phyloP scores from a whole-genome alignment of 2,797 vertebrate genomes.

The Ctenosaura bakeri region DNA sequence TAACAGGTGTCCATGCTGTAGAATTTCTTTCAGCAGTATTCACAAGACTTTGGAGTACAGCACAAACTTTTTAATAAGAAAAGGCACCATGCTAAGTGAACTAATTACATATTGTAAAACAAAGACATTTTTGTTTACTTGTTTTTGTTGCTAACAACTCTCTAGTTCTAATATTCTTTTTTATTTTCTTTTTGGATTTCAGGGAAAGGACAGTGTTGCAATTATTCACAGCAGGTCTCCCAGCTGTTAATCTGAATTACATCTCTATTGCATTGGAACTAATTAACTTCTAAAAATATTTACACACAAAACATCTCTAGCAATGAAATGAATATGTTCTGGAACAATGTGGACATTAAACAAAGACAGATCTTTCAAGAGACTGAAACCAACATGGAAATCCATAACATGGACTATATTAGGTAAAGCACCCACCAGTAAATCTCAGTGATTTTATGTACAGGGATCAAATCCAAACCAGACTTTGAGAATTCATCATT shows the following conservation, averaged over 20 bases:
- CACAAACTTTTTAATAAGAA: conserved; percentile 28
- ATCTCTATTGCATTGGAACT: conserved; percentile 33
- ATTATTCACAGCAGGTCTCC: conserved; percentile 24
- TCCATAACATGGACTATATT: conserved; percentile 17
- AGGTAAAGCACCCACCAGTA: conserved; percentile 27
- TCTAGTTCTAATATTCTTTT: neutral
- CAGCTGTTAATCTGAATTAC: conserved; percentile 4
- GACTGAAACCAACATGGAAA: conserved; percentile 36
- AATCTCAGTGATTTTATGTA: conserved; percentile 37
- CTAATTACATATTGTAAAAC: neutral
- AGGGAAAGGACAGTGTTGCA: conserved; percentile 26
- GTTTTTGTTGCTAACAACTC: conserved; percentile 1
- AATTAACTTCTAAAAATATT: conserved; percentile 47
- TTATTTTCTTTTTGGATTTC: neutral
- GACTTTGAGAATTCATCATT: conserved; percentile 27
- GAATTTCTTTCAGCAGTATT: neutral
- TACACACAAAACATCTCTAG: conserved; percentile 32
- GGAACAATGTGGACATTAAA: conserved; percentile 32
- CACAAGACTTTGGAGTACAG: neutral
- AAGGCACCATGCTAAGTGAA: neutral
- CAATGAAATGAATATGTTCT: conserved; percentile 22
- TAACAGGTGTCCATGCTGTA: neutral
- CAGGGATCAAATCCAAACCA: conserved; percentile 32
- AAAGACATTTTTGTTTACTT: conserved; percentile 11
- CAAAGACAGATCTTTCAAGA: conserved; percentile 43